Evolutionary conservation across 1,140 invertebrate species (phyloP).

Genomic region (Lepidotrigona ventralis): DNA sequence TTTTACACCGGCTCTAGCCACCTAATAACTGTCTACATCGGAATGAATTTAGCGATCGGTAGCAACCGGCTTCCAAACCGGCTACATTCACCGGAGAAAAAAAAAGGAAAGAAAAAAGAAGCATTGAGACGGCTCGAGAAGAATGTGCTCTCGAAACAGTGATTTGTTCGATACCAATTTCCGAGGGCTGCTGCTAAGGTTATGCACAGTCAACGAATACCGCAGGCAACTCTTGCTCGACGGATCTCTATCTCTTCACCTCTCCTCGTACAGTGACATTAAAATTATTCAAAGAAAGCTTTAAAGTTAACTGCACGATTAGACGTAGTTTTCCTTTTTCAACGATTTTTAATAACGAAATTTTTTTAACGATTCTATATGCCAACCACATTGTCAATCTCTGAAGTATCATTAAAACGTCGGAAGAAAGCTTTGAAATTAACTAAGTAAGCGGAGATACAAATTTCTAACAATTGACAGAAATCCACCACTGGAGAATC

Average conservation of each 20-base stretch:
- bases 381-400: no score
- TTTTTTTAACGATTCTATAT: not conserved
- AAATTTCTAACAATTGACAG: not conserved
- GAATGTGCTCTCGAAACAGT: constrained; percentile 10
- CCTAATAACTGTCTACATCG: constrained; percentile 74
- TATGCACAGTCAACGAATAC: not conserved
- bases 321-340: no score
- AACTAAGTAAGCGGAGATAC: no score
- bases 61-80: constrained; percentile 22
- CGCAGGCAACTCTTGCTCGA: not conserved
- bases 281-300: not conserved
- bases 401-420: no score
- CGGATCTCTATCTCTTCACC: not conserved
- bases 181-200: not conserved
- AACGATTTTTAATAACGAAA: not conserved
- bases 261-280: no score
- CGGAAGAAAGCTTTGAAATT: no score
- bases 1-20: constrained; percentile 76
- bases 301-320: not conserved
- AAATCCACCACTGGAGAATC: not conserved
- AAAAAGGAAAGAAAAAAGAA: constrained; percentile 18
- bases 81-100: constrained; percentile 1
- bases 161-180: constrained; percentile 6
- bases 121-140: not conserved
- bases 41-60: constrained; percentile 72